Base-by-base conservation (phyloP, 2,113 vertebrate genomes). In the Syrmaticus mikado region DNA sequence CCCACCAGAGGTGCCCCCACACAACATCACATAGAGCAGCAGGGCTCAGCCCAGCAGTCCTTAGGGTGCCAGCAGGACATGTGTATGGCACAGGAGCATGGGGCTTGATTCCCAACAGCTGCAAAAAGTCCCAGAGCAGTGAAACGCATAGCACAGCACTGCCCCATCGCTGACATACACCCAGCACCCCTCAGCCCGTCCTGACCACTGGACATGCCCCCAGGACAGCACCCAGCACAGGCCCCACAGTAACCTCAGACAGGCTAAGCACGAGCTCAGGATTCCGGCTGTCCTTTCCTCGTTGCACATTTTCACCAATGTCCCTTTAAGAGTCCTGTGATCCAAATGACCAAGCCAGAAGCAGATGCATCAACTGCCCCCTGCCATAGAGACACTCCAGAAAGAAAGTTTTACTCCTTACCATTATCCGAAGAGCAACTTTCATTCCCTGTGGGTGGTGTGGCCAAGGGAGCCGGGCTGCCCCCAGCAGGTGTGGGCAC, bases 321-420 rank as follows among this genome's bases (percentile, higher is more conserved):
- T 5, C 40, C 55, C 41, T 80, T 74, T 50, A 32, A 52, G 72
- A 8, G 4, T 16, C 61, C 52, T 65, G 10, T 3, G 1, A 34
- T 45, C 77, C 62, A 73, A 38, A 53, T 20, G 13, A 25, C 9
- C 6, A 40, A 71, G 50, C 68, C 15, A 79, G 67, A 13, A 79
- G 13, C 66, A 78, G 65, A 92, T 30, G 43, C 65, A 89, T 36
- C 57, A 73, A 9, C 9, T 61, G 48, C 30, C 60, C 30, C 45
- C 87, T 66, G 75, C 25, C 67, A 84, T 0, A 0, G 53, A 70
- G 67, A 32, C 48, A 41, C 32, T 64, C 43, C 46, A 74, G 46
- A 80, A 89, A 84, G 24, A 11, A 82, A 88, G 72, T 77, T 93
- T 94, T 77, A 90, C 70, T 90, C 92, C 60, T 6, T 34, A 46